A percentile compares a stretch with the other conserved stretches of the same genome.
Conservation (phyloP, 2,797 vertebrate genomes). For the Sebastes itinus region DNA sequence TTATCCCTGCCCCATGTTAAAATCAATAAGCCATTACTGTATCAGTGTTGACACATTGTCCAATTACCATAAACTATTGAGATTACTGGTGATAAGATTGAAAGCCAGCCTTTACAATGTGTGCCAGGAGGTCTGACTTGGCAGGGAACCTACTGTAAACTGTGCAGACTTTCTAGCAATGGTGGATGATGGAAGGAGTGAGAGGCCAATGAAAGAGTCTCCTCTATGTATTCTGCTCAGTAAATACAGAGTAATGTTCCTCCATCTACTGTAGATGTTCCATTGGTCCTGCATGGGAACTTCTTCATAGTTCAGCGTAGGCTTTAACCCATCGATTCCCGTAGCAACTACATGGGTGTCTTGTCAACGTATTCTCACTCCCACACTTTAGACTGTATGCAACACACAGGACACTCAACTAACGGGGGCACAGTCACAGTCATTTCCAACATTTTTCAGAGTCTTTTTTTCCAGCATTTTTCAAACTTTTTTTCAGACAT, state of each 20-base stretch:
- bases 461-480: too few species aligned
- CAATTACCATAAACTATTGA: conserved; percentile 16
- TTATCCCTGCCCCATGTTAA: neutral
- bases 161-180: neutral
- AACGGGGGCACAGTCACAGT: too few species aligned
- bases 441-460: too few species aligned
- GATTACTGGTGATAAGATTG: neutral
- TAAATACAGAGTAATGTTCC: neutral
- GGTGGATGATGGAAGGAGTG: neutral
- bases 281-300: neutral
- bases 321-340: neutral
- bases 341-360: neutral
- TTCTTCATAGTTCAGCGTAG: neutral
- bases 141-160: neutral
- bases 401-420: too few species aligned
- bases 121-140: neutral
- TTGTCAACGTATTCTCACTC: too few species aligned
- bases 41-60: conserved; percentile 21
- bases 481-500: too few species aligned
- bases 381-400: too few species aligned
- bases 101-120: neutral
- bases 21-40: conserved; percentile 17
- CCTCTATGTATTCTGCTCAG: neutral
- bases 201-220: neutral
- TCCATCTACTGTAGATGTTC: neutral